A percentile compares a stretch with the other conserved stretches of the same genome.
Conservation (phyloP, 2,888 invertebrate genomes). For the Lobophora halterata region DNA sequence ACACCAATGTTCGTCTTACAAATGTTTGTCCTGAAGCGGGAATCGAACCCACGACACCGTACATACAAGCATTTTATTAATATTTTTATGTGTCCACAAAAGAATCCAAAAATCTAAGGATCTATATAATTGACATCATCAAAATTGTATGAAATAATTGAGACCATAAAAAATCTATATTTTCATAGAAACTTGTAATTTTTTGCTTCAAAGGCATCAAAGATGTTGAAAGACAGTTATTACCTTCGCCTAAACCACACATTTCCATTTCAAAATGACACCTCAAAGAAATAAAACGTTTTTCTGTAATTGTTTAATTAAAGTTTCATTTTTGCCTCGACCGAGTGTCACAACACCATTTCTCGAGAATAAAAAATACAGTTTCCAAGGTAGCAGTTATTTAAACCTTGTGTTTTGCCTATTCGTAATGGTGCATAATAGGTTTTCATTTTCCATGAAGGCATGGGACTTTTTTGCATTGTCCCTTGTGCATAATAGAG, state of each 20-base stretch:
- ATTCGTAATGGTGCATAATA: slow-evolving; percentile 55
- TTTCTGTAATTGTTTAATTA: slow-evolving; percentile 33
- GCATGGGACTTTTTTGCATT: slow-evolving; percentile 65
- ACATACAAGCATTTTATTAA: no score
- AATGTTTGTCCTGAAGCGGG: no score
- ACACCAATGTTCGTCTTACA: no score
- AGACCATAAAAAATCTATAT: no score
- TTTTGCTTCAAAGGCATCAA: slow-evolving; percentile 10
- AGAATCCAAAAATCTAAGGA: no score
- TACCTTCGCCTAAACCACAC: slow-evolving; percentile 14
- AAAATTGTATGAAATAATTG: no score
- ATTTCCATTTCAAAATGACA: slow-evolving; percentile 26
- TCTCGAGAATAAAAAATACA: slow-evolving; percentile 47
- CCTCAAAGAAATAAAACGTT: slow-evolving; percentile 28
- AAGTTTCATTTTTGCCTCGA: slow-evolving; percentile 31
- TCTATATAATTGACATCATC: no score
- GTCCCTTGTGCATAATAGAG: slow-evolving; percentile 66
- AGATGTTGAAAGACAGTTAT: slow-evolving; percentile 22
- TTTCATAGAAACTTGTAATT: no score
- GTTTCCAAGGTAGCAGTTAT: slow-evolving; percentile 26
- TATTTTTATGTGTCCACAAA: no score
- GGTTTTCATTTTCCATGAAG: slow-evolving; percentile 64
- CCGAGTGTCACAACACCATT: slow-evolving; percentile 34
- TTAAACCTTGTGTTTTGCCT: slow-evolving; percentile 35
- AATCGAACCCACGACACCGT: no score